phyloP scores from a whole-genome alignment of 2,113 vertebrate species.

The Pao palembangensis region DNA sequence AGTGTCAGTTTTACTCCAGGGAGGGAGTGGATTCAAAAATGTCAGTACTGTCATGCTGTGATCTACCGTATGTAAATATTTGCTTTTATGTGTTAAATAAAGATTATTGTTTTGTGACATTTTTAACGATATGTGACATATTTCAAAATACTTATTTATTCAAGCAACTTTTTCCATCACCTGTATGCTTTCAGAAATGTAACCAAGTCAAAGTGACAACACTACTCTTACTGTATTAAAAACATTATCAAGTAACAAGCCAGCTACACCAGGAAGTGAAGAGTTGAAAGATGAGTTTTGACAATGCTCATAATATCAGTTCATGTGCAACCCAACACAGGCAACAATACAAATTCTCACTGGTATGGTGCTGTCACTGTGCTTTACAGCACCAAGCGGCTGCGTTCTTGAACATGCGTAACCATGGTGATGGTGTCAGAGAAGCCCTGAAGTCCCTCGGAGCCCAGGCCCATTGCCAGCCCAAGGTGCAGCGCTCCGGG shows the following conservation, averaged over 20 bases:
- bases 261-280: background rate
- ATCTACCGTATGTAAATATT: slow-evolving; percentile 33
- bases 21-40: background rate
- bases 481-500: slow-evolving; percentile 82
- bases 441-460: slow-evolving; percentile 63
- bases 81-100: slow-evolving; percentile 43
- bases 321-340: background rate
- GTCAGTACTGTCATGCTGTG: slow-evolving; percentile 17
- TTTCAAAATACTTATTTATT: background rate
- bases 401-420: slow-evolving; percentile 85
- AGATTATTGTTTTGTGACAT: slow-evolving; percentile 47
- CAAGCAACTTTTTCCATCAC: no score
- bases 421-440: slow-evolving; percentile 81
- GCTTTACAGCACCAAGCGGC: slow-evolving; percentile 75
- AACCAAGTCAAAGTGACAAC: background rate
- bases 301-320: background rate
- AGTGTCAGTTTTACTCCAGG: no score
- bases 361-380: slow-evolving; percentile 1
- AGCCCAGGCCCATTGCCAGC: slow-evolving; percentile 92
- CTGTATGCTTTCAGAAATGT: no score
- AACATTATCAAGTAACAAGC: background rate
- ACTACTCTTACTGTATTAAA: background rate
- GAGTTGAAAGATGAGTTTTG: background rate
- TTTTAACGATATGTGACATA: background rate
- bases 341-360: no score